These are phyloP conservation scores for Motacilla tschutschensis DNA, from an alignment of 2,113 vertebrate species.

Conservation along the genomic window DNA sequence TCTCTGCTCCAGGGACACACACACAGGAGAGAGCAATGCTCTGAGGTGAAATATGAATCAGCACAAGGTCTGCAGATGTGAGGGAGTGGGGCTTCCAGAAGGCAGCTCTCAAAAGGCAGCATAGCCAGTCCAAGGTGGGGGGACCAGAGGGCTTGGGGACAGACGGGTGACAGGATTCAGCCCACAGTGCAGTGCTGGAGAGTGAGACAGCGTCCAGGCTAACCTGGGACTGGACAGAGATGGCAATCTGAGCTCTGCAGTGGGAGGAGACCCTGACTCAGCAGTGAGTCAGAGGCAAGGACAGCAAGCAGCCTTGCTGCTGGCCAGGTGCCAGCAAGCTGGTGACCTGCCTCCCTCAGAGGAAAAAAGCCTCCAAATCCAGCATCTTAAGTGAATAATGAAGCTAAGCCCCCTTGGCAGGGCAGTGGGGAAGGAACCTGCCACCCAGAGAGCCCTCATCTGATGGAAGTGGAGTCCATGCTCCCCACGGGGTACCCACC, in stretches of 20 bases:
- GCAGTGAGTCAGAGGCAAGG: slow-evolving; percentile 63
- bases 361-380: background rate
- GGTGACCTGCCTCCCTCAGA: background rate
- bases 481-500: slow-evolving; percentile 56
- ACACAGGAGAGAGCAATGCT: background rate
- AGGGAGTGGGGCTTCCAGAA: background rate
- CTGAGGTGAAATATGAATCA: background rate
- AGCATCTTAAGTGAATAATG: background rate
- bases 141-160: background rate
- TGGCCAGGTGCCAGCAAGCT: slow-evolving; percentile 19
- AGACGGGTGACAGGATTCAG: background rate
- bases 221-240: slow-evolving; percentile 29
- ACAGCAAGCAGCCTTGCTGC: slow-evolving; percentile 15
- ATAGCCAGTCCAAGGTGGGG: accelerated
- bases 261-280: slow-evolving; percentile 64
- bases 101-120: background rate
- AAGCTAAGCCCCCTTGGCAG: background rate
- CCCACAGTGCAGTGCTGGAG: background rate
- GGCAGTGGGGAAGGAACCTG: background rate
- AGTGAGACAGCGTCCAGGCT: background rate
- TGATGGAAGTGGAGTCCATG: accelerated
- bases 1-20: background rate
- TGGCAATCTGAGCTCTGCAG: slow-evolving; percentile 44
- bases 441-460: accelerated
- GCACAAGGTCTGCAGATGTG: background rate